Conservation (phyloP, 2,113 vertebrate genomes). For the Lycocorax pyrrhopterus region DNA sequence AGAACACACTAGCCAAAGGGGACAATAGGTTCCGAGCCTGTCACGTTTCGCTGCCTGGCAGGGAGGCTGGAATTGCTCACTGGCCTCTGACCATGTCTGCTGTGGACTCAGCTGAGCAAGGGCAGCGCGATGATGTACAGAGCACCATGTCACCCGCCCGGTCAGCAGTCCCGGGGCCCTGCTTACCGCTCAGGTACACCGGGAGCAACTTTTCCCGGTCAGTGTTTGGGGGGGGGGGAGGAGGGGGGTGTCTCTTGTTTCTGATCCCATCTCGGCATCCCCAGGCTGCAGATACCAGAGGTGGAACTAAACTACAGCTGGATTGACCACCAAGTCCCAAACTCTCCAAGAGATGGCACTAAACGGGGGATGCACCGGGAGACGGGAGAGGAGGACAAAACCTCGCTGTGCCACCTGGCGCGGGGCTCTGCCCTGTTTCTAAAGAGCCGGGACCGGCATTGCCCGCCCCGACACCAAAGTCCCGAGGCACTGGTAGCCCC, state of each 20-base stretch:
- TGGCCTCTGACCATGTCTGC: not conserved
- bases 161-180: not conserved
- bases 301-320: too few relatives aligned
- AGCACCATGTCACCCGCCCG: accelerated
- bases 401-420: not conserved
- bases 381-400: not conserved
- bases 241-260: not conserved
- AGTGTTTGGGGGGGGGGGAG: accelerated
- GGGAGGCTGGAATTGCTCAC: not conserved
- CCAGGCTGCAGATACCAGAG: not conserved
- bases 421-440: not conserved
- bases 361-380: accelerated
- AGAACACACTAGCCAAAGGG: not conserved
- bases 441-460: not conserved
- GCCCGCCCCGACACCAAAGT: not conserved
- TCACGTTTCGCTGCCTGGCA: accelerated
- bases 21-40: too few relatives aligned
- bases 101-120: not conserved
- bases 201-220: accelerated
- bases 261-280: not conserved
- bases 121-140: accelerated
- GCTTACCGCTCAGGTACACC: not conserved
- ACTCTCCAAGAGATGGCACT: not conserved
- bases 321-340: too few relatives aligned
- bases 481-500: accelerated